Evolutionary conservation across 2,888 invertebrate genomes (phyloP).

Genomic region (Sceliomorpha sp.): DNA sequence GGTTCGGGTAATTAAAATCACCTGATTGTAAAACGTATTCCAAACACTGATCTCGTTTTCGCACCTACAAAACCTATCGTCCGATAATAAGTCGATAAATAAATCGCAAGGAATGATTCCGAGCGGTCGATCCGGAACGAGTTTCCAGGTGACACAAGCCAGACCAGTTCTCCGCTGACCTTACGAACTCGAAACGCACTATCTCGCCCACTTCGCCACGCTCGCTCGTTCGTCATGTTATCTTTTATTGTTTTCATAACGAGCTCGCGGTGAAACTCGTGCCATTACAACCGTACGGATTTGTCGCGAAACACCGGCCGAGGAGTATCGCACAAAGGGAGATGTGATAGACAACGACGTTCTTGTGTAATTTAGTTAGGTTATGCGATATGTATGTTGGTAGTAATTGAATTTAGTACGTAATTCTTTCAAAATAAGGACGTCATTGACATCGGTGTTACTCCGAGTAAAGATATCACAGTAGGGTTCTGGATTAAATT

Average conservation of each 20-base stretch:
- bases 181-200: slow-evolving; percentile 63
- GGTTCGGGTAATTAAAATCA: too few species aligned
- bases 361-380: slow-evolving; percentile 34
- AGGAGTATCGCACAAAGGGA: slow-evolving; percentile 28
- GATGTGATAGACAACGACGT: slow-evolving; percentile 26
- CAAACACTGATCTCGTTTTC: neutral
- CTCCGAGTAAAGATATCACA: too few species aligned
- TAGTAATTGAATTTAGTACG: too few species aligned
- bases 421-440: too few species aligned
- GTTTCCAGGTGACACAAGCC: slow-evolving; percentile 60
- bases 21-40: too few species aligned
- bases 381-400: slow-evolving; percentile 22
- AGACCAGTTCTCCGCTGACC: slow-evolving; percentile 66
- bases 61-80: neutral
- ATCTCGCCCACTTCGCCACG: slow-evolving; percentile 61
- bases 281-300: slow-evolving; percentile 65
- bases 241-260: slow-evolving; percentile 67
- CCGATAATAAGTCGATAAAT: slow-evolving; percentile 14
- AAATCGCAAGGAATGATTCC: slow-evolving; percentile 10
- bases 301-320: slow-evolving; percentile 37
- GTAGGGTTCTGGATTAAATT: too few species aligned
- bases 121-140: slow-evolving; percentile 45
- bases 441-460: too few species aligned
- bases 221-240: slow-evolving; percentile 64
- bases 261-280: slow-evolving; percentile 69